Evolutionary conservation across 2,113 vertebrate species (phyloP).

Genomic region (Xiphorhynchus elegans): DNA sequence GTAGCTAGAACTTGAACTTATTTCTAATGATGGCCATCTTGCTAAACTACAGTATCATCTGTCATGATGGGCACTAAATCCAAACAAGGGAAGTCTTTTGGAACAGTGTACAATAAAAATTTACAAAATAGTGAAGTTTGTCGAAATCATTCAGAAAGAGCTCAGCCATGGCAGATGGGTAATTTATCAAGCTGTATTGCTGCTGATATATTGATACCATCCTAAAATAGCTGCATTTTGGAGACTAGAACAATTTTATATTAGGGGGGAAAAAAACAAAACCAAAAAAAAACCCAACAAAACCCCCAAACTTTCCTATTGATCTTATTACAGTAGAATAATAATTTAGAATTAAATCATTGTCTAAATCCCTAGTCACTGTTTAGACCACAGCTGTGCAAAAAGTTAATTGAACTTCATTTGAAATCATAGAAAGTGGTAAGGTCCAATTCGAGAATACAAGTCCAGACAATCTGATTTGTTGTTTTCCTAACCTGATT

Average conservation of each 20-base stretch:
- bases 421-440: not conserved
- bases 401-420: not conserved
- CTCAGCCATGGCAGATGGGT: not conserved
- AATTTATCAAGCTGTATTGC: not conserved
- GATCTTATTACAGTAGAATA: not conserved
- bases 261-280: not conserved
- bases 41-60: not conserved
- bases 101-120: not conserved
- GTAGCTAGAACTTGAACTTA: not conserved
- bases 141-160: not conserved
- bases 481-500: not conserved
- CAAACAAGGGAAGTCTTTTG: not conserved
- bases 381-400: not conserved
- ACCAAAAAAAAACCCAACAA: not conserved
- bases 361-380: not conserved
- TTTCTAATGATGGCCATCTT: not conserved
- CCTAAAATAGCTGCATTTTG: constrained; percentile 9
- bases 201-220: not conserved
- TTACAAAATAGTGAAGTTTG: not conserved
- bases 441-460: not conserved
- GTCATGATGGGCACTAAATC: not conserved
- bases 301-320: not conserved
- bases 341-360: not conserved
- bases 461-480: not conserved
- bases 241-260: not conserved